Evolutionary conservation across 2,113 vertebrate genomes (phyloP).

Genomic region (Pyxicephalus adspersus): DNA sequence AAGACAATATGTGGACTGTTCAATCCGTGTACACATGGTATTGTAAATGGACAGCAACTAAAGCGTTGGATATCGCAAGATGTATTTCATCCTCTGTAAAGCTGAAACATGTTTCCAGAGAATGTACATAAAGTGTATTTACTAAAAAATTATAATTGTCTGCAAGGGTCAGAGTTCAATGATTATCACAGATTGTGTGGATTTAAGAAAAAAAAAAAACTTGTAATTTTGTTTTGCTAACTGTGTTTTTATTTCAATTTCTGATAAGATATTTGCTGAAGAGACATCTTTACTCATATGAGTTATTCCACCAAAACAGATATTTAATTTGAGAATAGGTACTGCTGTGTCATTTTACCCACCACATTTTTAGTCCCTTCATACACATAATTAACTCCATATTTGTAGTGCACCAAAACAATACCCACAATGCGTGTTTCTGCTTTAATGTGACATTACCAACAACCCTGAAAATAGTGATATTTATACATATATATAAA

Average conservation of each 20-base stretch:
- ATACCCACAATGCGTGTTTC: no score
- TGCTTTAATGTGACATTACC: no score
- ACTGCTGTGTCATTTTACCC: no score
- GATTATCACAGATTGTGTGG: slow-evolving; percentile 28
- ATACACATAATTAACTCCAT: no score
- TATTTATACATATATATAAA: no score
- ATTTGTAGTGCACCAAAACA: no score
- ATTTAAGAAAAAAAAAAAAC: slow-evolving; percentile 1
- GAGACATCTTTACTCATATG: no score
- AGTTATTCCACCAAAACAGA: no score
- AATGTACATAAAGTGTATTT: slow-evolving; percentile 51
- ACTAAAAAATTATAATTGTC: slow-evolving; percentile 35
- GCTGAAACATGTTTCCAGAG: slow-evolving; percentile 47
- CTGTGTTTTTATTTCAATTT: slow-evolving; percentile 29
- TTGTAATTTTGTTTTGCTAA: slow-evolving; percentile 35
- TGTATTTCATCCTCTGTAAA: slow-evolving; percentile 47
- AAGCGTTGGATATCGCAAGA: slow-evolving; percentile 27
- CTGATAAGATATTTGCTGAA: neutral
- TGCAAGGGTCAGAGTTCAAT: slow-evolving; percentile 32
- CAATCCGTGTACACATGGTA: slow-evolving; percentile 65
- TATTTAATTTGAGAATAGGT: no score
- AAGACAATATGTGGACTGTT: slow-evolving; percentile 56
- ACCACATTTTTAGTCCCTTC: no score
- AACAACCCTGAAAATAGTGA: no score
- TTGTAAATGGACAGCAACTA: slow-evolving; percentile 61